These are phyloP conservation scores for Iguana delicatissima DNA, from an alignment of 2,797 vertebrate genomes.

Conservation along the genomic window DNA sequence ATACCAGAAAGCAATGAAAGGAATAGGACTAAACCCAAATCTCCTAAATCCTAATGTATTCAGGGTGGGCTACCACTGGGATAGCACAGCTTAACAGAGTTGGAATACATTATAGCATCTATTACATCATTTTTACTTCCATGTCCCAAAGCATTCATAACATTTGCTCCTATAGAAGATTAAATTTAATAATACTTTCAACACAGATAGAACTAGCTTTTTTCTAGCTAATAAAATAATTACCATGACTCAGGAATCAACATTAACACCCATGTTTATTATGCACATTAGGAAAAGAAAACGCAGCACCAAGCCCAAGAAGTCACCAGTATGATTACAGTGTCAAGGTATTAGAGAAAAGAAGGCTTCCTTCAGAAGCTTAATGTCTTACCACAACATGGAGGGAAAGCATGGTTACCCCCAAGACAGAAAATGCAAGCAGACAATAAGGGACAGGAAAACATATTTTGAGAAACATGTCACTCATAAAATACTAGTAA, in stretches of 20 bases:
- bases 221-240: not conserved
- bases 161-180: not conserved
- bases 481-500: not conserved
- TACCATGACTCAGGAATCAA: not conserved
- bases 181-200: not conserved
- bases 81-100: not conserved
- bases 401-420: not conserved
- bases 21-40: not conserved
- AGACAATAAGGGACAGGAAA: not conserved
- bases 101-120: not conserved
- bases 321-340: not conserved
- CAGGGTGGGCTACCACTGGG: not conserved
- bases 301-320: not conserved
- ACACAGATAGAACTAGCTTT: not conserved
- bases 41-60: conserved; percentile 5
- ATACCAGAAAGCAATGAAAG: conserved; percentile 15
- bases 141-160: not conserved
- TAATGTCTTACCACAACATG: not conserved
- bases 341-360: not conserved
- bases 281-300: not conserved
- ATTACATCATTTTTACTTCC: not conserved
- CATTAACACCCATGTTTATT: not conserved
- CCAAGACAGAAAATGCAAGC: not conserved
- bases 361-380: not conserved
- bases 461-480: not conserved